Percentiles rank a stretch among this genome's conserved stretches.
Conservation (phyloP, 1,140 invertebrate genomes). For the Belonocnema kinseyi region DNA sequence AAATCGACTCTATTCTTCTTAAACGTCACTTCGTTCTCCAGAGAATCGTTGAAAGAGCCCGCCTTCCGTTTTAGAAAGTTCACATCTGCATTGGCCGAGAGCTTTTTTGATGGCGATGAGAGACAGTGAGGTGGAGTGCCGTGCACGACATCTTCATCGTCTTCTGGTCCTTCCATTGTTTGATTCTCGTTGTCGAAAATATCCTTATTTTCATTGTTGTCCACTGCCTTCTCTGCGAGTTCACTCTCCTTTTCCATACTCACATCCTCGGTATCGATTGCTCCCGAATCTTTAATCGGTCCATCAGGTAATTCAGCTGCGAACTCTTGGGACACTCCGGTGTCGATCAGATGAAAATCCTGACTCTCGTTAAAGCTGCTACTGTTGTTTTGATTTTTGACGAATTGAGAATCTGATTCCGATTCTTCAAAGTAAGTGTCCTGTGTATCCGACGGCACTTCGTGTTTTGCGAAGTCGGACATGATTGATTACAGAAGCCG, state of each 20-base stretch:
- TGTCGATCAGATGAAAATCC: conserved; percentile 59
- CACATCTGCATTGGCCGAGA: background rate
- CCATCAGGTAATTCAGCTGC: background rate
- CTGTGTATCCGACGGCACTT: conserved; percentile 39
- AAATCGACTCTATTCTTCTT: conserved; percentile 35
- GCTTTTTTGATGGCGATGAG: conserved; percentile 41
- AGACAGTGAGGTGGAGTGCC: conserved; percentile 56
- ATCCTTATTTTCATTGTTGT: conserved; percentile 29
- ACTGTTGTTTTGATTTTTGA: conserved; percentile 24
- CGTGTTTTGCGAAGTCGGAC: conserved; percentile 40
- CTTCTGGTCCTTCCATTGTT: conserved; percentile 33
- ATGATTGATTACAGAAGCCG: conserved; percentile 35
- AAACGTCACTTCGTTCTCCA: conserved; percentile 37
- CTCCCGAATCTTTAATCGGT: background rate
- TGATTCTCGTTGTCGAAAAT: background rate
- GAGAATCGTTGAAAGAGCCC: conserved; percentile 36
- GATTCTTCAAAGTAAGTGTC: conserved; percentile 44
- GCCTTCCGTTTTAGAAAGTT: conserved; percentile 56
- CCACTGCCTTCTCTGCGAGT: background rate
- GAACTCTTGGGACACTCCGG: conserved; percentile 37
- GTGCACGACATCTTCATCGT: conserved; percentile 60
- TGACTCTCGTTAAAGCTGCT: conserved; percentile 56
- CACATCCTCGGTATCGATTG: background rate
- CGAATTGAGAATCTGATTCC: conserved; percentile 26
- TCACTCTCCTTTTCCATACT: conserved; percentile 14